Percentiles rank a stretch among this genome's conserved stretches.
These are phyloP conservation scores for Dolichopus griseipennis DNA, from an alignment of 2,888 invertebrate genomes.

Conservation along the genomic window DNA sequence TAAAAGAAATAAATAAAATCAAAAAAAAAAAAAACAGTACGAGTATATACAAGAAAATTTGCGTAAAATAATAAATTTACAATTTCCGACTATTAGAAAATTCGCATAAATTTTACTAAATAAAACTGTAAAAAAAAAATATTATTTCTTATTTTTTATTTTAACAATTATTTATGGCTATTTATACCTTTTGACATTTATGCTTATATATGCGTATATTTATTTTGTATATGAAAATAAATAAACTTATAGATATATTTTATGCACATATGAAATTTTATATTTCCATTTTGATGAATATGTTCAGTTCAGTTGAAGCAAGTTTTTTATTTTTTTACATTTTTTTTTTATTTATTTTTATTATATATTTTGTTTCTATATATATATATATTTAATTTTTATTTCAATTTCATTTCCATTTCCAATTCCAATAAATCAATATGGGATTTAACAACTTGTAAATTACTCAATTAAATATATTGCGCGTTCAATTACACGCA, in stretches of 20 bases:
- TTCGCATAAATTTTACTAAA: constrained; percentile 4
- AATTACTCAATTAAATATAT: constrained; percentile 3
- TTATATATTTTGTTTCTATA: neutral
- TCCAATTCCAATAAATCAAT: constrained; percentile 6
- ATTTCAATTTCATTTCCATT: constrained; percentile 6
- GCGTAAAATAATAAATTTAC: constrained; percentile 3
- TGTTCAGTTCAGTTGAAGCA: constrained; percentile 1
- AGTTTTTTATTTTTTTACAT: neutral
- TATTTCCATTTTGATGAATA: constrained; percentile 4
- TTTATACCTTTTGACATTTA: constrained; percentile 6
- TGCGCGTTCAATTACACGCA: constrained; percentile 4
- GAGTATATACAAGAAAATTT: neutral
- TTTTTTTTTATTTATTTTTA: neutral
- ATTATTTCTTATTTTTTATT: too few species aligned
- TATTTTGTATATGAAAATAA: neutral
- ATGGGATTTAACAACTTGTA: constrained; percentile 1
- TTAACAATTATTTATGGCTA: neutral
- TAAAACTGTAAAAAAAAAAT: constrained; percentile 6
- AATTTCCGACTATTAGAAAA: constrained; percentile 6
- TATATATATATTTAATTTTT: neutral
- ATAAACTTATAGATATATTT: neutral
- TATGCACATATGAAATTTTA: neutral
- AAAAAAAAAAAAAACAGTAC: neutral
- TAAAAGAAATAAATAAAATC: neutral
- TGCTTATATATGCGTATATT: neutral